A percentile compares a stretch with the other conserved stretches of the same genome.
Evolutionary conservation across 30 jellyfish, hydroid and myxozoan species (phyloP).

Genomic region (Calvadosia cruxmelitensis): DNA sequence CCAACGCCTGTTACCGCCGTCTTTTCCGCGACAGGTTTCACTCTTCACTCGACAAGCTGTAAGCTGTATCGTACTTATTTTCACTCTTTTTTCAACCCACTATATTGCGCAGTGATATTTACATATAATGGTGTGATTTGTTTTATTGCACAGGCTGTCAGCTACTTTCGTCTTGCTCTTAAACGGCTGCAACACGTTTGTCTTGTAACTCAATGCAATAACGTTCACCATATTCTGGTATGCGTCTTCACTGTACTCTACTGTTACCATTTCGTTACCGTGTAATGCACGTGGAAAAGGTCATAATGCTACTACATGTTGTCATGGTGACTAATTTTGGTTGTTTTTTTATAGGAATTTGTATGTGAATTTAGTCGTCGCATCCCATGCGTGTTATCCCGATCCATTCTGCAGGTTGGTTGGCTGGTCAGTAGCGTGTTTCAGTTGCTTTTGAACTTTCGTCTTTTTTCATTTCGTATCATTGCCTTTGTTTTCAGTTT

Average conservation of each 20-base stretch:
- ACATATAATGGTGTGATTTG: background rate
- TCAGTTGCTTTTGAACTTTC: background rate
- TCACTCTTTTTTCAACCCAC: no score
- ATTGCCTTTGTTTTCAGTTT: constrained; percentile 8
- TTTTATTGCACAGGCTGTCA: constrained; percentile 8
- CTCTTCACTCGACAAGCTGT: constrained; percentile 30
- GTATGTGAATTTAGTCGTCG: constrained; percentile 42
- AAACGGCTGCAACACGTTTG: constrained; percentile 20
- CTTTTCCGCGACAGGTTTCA: constrained; percentile 67
- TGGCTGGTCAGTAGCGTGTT: background rate
- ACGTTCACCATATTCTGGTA: constrained; percentile 45
- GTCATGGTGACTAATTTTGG: no score
- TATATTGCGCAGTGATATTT: no score
- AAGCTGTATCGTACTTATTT: no score
- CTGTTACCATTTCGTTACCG: background rate
- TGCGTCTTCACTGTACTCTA: background rate
- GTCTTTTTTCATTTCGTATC: background rate
- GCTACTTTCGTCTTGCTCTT: constrained; percentile 17
- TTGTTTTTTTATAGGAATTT: constrained; percentile 23
- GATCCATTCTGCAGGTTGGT: constrained; percentile 58
- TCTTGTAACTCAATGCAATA: constrained; percentile 33
- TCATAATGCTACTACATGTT: no score
- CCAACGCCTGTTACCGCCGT: constrained; percentile 77
- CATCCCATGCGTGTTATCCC: constrained; percentile 77
- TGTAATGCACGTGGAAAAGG: no score